These are phyloP conservation scores for Chamaedrilus cognettii DNA, from an alignment of 2,888 invertebrate species.

Conservation along the genomic window DNA sequence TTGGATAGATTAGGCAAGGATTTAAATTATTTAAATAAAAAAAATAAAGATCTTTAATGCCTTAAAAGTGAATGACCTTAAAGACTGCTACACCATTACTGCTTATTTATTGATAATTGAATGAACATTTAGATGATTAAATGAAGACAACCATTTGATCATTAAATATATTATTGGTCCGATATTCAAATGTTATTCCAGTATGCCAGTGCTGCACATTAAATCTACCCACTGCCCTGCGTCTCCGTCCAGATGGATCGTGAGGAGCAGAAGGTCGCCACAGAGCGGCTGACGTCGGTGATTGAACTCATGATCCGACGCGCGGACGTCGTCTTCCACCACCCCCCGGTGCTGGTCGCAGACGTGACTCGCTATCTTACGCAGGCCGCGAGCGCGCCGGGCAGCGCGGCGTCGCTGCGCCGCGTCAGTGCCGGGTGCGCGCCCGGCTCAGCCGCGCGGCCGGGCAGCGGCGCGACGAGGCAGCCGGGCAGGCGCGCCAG, in stretches of 20 bases:
- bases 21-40: no score
- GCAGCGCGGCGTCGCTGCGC: background rate
- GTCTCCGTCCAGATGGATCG: background rate
- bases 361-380: conserved; percentile 2
- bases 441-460: background rate
- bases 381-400: background rate
- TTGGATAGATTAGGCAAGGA: no score
- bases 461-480: background rate
- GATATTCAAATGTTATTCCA: no score
- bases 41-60: no score
- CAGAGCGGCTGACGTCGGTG: background rate
- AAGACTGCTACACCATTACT: background rate
- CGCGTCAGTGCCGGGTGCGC: background rate
- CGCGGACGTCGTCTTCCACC: conserved; percentile 1
- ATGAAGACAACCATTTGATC: no score
- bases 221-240: background rate
- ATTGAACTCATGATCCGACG: conserved; percentile 2
- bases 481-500: background rate
- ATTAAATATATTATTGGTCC: no score
- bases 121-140: no score
- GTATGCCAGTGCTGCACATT: no score
- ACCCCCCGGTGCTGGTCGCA: background rate
- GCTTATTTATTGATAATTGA: background rate
- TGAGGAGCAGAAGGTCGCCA: background rate
- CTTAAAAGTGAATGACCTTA: no score